phyloP scores from a whole-genome alignment of 2,113 vertebrate species.

The Carettochelys insculpta region DNA sequence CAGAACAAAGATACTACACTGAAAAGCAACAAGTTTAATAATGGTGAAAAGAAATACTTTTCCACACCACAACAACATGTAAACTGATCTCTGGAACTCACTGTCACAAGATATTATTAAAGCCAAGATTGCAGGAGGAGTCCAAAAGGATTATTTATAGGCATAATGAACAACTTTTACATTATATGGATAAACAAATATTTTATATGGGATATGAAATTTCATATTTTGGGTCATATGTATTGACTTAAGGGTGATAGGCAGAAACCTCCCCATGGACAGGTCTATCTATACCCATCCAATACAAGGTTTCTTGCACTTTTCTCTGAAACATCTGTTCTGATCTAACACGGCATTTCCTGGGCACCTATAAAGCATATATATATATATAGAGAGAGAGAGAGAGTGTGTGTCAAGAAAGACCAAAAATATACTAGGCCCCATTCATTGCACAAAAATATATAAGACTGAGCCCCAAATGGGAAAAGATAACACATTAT shows the following conservation, averaged over 20 bases:
- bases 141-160: background rate
- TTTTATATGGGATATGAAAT: accelerated
- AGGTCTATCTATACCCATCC: background rate
- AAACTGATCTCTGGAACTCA: background rate
- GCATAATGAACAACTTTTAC: background rate
- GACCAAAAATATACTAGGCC: accelerated
- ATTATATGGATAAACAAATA: accelerated
- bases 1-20: too few relatives aligned
- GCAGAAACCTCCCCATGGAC: background rate
- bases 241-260: background rate
- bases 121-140: background rate
- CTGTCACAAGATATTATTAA: background rate
- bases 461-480: background rate
- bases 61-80: background rate
- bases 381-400: background rate
- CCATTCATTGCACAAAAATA: background rate
- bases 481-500: background rate
- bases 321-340: background rate
- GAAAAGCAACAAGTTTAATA: background rate
- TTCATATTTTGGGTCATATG: background rate
- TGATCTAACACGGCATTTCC: background rate
- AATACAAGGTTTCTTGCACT: background rate
- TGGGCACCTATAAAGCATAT: background rate
- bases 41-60: background rate
- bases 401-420: accelerated